Evolutionary conservation across 1,140 invertebrate species (phyloP).

Genomic region (Leptinotarsa undecemlineata): DNA sequence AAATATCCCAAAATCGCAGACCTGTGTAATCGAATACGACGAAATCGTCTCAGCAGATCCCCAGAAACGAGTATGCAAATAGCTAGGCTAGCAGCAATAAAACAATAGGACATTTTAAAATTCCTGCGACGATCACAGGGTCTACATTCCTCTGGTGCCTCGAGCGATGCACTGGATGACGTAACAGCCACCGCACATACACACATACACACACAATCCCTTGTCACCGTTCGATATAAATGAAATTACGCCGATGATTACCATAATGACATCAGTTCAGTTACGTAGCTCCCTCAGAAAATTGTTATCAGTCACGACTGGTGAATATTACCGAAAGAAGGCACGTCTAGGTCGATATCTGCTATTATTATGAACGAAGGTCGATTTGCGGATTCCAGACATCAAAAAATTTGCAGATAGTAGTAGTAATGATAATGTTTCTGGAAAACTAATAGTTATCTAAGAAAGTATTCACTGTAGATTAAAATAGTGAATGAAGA

Average conservation of each 20-base stretch:
- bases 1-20: too few species aligned
- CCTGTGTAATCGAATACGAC: too few species aligned
- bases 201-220: neutral
- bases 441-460: too few species aligned
- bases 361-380: too few species aligned
- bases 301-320: neutral
- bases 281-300: neutral
- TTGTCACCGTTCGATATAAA: neutral
- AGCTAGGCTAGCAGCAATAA: constrained; percentile 13
- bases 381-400: too few species aligned
- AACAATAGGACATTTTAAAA: constrained; percentile 21
- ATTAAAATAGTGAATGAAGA: too few species aligned
- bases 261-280: neutral
- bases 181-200: neutral
- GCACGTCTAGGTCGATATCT: too few species aligned
- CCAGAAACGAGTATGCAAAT: constrained; percentile 14
- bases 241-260: neutral
- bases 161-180: constrained; percentile 13
- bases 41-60: neutral
- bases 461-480: too few species aligned
- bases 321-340: neutral
- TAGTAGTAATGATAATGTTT: too few species aligned
- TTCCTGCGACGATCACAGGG: constrained; percentile 17
- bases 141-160: constrained; percentile 14
- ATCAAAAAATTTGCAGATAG: too few species aligned